A percentile compares a stretch with the other conserved stretches of the same genome.
Conservation (phyloP, 2,888 invertebrate genomes). For the Tineola bisselliella region DNA sequence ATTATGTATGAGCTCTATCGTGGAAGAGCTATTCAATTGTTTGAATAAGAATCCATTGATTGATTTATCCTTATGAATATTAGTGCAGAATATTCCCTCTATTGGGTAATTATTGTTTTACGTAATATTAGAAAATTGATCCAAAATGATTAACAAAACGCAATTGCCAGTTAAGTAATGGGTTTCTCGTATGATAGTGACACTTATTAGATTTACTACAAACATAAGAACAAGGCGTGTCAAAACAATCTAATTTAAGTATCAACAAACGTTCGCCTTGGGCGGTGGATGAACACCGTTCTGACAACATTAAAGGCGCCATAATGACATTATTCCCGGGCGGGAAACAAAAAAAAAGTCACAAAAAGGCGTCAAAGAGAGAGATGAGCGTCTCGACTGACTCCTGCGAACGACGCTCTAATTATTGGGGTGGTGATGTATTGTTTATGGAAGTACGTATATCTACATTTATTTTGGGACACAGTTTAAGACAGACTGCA, state of each 20-base stretch:
- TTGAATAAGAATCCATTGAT: not conserved
- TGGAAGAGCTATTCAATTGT: constrained; percentile 9
- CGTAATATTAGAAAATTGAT: not conserved
- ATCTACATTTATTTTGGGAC: constrained; percentile 11
- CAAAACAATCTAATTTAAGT: constrained; percentile 69
- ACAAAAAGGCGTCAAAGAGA: constrained; percentile 57
- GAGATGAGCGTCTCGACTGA: constrained; percentile 34
- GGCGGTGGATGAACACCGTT: constrained; percentile 49
- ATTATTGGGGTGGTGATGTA: constrained; percentile 49
- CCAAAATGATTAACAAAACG: not conserved
- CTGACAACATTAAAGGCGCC: constrained; percentile 68
- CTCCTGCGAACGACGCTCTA: constrained; percentile 38
- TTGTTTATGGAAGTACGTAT: constrained; percentile 31
- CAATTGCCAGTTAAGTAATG: constrained; percentile 24
- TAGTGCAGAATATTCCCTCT: not conserved
- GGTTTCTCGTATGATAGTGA: constrained; percentile 43
- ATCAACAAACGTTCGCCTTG: constrained; percentile 67
- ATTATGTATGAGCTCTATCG: constrained; percentile 35
- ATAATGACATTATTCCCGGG: constrained; percentile 66
- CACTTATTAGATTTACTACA: constrained; percentile 66
- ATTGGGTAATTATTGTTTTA: not conserved
- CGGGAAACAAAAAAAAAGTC: constrained; percentile 53
- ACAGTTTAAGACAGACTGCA: not conserved
- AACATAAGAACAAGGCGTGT: constrained; percentile 66
- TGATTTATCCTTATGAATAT: not conserved